Evolutionary conservation across 2,113 vertebrate genomes (phyloP).

Genomic region (Tiliqua scincoides): DNA sequence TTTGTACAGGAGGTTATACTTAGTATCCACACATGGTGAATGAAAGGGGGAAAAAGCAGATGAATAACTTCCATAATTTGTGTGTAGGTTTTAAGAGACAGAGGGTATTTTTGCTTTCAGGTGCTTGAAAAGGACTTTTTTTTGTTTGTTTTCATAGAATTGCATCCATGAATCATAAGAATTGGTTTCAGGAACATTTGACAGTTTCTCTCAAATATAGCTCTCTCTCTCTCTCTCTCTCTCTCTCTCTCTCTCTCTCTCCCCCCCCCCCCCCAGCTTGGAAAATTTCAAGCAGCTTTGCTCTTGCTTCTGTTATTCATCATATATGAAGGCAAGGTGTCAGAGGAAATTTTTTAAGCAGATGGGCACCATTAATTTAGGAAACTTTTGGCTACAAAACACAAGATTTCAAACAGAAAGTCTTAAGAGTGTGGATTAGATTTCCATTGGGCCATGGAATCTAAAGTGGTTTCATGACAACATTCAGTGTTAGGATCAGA

Average conservation of each 20-base stretch:
- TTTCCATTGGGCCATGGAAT: neutral
- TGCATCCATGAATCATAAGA: neutral
- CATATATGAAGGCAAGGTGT: too few species aligned
- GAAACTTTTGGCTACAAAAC: neutral
- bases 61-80: neutral
- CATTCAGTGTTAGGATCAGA: constrained; percentile 10
- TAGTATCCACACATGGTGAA: neutral
- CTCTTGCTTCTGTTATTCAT: constrained; percentile 28
- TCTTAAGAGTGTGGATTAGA: neutral
- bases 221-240: neutral
- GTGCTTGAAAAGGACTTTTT: constrained; percentile 1
- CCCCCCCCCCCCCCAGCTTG: neutral
- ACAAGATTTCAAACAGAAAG: neutral
- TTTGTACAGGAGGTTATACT: too few species aligned
- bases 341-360: too few species aligned
- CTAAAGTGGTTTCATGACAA: neutral
- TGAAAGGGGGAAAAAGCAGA: neutral
- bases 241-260: neutral
- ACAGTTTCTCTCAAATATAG: neutral
- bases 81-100: neutral
- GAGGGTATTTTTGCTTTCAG: neutral
- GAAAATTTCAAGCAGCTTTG: constrained; percentile 18
- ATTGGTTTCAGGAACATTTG: constrained; percentile 10
- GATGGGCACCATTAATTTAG: constrained; percentile 20
- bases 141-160: neutral